Percentiles rank a stretch among this genome's conserved stretches.
These are phyloP conservation scores for Cherax quadricarinatus DNA, from an alignment of 1,140 invertebrate genomes.

Conservation along the genomic window DNA sequence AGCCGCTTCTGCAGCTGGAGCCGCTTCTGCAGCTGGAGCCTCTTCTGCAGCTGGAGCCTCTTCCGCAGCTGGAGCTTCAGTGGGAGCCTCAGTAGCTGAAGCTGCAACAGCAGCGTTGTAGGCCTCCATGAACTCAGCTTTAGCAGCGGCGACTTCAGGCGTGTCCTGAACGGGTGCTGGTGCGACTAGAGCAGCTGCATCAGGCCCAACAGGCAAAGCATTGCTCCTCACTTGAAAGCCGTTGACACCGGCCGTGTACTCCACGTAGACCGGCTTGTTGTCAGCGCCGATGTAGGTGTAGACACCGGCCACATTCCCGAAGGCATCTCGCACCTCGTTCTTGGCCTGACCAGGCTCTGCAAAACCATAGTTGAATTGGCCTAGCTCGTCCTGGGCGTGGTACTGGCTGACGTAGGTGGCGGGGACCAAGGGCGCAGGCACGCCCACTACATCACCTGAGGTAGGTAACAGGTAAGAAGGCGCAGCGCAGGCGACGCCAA, in stretches of 20 bases:
- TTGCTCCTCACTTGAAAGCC: constrained; percentile 80
- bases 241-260: constrained; percentile 77
- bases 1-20: neutral
- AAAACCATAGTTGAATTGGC: constrained; percentile 50
- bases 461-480: neutral
- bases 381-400: constrained; percentile 48
- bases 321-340: constrained; percentile 55
- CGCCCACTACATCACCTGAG: constrained; percentile 11
- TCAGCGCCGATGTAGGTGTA: constrained; percentile 79
- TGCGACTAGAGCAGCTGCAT: neutral
- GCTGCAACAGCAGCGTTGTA: constrained; percentile 50
- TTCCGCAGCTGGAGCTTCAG: neutral
- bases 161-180: constrained; percentile 23
- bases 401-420: constrained; percentile 17
- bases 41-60: neutral
- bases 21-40: neutral
- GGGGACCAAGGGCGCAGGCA: neutral
- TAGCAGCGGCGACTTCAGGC: constrained; percentile 31
- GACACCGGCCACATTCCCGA: constrained; percentile 69
- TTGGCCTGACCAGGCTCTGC: constrained; percentile 28
- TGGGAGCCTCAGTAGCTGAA: neutral
- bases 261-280: constrained; percentile 78
- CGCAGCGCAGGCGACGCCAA: constrained; percentile 25
- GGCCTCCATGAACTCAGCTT: constrained; percentile 30
- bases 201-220: constrained; percentile 77